phyloP scores from a whole-genome alignment of 2,888 invertebrate genomes.

The Drosophila pseudotakahashii region DNA sequence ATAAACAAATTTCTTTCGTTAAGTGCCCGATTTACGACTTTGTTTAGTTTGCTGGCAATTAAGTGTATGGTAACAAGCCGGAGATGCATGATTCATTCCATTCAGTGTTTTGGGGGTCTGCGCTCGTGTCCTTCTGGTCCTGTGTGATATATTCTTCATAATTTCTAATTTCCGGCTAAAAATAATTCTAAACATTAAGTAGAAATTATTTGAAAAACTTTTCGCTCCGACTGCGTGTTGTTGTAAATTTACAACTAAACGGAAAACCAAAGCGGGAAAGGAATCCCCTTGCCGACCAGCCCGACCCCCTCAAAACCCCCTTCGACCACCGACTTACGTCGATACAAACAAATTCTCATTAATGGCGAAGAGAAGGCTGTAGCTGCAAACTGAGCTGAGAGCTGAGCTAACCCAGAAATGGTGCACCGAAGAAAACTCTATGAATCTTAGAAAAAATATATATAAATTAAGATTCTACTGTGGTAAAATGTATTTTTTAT shows the following conservation, averaged over 20 bases:
- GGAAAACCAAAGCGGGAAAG: slow-evolving; percentile 13
- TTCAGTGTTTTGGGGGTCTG: slow-evolving; percentile 12
- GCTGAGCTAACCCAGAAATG: slow-evolving; percentile 54
- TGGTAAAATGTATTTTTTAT: no score
- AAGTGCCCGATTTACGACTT: slow-evolving; percentile 68
- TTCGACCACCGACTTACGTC: slow-evolving; percentile 55
- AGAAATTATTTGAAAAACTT: slow-evolving; percentile 83
- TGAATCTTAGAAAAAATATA: no score
- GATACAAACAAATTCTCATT: slow-evolving; percentile 84
- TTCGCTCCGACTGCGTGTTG: slow-evolving; percentile 45
- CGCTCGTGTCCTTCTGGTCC: slow-evolving; percentile 34
- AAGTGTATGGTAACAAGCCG: slow-evolving; percentile 23
- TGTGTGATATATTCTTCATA: slow-evolving; percentile 77
- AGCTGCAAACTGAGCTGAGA: slow-evolving; percentile 43
- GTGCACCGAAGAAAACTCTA: slow-evolving; percentile 51
- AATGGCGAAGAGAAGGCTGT: slow-evolving; percentile 61
- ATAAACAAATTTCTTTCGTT: slow-evolving; percentile 60
- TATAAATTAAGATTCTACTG: no score
- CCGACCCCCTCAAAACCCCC: slow-evolving; percentile 1
- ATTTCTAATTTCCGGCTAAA: slow-evolving; percentile 75
- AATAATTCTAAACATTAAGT: slow-evolving; percentile 83
- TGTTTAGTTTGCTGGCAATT: slow-evolving; percentile 55
- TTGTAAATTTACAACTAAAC: slow-evolving; percentile 77
- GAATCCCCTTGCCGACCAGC: slow-evolving; percentile 12
- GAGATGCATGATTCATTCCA: slow-evolving; percentile 55